Evolutionary conservation across 2,797 vertebrate species (phyloP).

Genomic region (Bufotes viridis): DNA sequence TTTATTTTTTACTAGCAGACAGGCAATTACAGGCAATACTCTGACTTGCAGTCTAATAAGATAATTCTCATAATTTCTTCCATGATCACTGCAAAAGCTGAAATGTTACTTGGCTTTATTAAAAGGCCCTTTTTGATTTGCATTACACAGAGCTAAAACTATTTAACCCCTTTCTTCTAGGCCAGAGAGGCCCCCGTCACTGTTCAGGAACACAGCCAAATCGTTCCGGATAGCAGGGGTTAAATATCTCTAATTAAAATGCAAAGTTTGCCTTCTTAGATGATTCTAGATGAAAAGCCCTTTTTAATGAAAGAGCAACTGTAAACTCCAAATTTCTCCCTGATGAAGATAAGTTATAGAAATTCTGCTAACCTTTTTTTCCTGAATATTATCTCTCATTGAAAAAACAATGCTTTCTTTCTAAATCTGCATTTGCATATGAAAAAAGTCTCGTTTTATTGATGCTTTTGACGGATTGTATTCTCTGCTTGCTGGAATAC

Average conservation of each 20-base stretch:
- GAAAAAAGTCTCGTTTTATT: constrained; percentile 78
- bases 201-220: not conserved
- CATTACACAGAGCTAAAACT: constrained; percentile 74
- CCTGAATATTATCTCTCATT: constrained; percentile 83
- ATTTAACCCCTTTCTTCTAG: constrained; percentile 65
- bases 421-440: constrained; percentile 79
- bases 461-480: constrained; percentile 74
- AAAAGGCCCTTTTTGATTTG: constrained; percentile 69
- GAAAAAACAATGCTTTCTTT: constrained; percentile 81
- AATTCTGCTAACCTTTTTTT: constrained; percentile 80
- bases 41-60: constrained; percentile 10
- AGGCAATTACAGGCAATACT: constrained; percentile 27
- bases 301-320: constrained; percentile 82
- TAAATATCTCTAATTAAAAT: constrained; percentile 81
- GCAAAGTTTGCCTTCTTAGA: constrained; percentile 76
- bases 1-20: not conserved
- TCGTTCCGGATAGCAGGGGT: constrained; percentile 38
- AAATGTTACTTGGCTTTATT: constrained; percentile 51
- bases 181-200: not conserved
- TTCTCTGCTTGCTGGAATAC: constrained; percentile 69
- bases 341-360: constrained; percentile 80
- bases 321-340: constrained; percentile 78
- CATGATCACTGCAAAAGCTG: constrained; percentile 54
- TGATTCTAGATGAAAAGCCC: constrained; percentile 73
- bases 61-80: constrained; percentile 58